Percentiles rank a stretch among this genome's conserved stretches.
Evolutionary conservation across 2,888 invertebrate genomes (phyloP).

Genomic region (Villa cingulata): DNA sequence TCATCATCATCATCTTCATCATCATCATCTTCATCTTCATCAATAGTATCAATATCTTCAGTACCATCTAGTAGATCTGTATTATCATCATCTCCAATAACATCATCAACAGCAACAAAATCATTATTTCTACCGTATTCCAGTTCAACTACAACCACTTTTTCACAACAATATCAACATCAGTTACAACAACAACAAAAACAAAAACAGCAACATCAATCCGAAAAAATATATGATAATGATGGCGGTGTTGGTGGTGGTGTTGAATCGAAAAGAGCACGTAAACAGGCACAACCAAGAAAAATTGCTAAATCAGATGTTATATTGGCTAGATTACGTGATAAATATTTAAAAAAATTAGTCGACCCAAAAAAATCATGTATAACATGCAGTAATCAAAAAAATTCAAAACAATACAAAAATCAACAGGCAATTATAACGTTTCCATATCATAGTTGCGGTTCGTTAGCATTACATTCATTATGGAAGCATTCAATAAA

Average conservation of each 20-base stretch:
- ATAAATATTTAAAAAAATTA: conserved; percentile 35
- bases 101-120: neutral
- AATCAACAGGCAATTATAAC: neutral
- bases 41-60: neutral
- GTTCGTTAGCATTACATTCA: conserved; percentile 38
- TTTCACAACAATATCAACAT: conserved; percentile 2
- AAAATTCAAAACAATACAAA: neutral
- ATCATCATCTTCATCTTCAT: neutral
- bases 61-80: conserved; percentile 30
- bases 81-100: conserved; percentile 15
- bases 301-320: conserved; percentile 28
- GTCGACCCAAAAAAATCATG: conserved; percentile 30
- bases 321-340: conserved; percentile 29
- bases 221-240: neutral
- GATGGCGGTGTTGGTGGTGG: too few species aligned
- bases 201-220: conserved; percentile 6
- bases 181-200: conserved; percentile 7
- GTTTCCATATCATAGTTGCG: conserved; percentile 38
- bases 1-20: neutral
- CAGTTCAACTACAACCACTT: too few species aligned
- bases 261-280: conserved; percentile 17
- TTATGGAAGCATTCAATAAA: conserved; percentile 38
- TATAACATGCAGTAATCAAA: conserved; percentile 21
- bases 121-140: conserved; percentile 1
- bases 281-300: conserved; percentile 40